Conservation (phyloP, 1,140 invertebrate species). For the Drosophila insularis region DNA sequence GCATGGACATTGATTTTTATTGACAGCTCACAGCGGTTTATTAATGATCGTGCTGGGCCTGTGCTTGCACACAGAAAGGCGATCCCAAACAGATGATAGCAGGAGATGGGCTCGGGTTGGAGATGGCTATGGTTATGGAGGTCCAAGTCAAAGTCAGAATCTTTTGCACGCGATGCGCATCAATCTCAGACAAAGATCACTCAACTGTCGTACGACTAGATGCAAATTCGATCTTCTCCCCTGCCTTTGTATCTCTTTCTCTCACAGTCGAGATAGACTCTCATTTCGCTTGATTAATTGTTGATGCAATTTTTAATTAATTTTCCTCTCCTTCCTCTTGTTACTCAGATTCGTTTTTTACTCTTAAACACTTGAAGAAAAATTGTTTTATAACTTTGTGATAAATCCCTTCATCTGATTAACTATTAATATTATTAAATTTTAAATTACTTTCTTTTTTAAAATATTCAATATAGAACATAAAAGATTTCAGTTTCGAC, state of each 20-base stretch:
- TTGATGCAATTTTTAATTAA: slow-evolving; percentile 50
- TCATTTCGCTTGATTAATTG: slow-evolving; percentile 49
- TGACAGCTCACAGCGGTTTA: slow-evolving; percentile 82
- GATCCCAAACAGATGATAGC: slow-evolving; percentile 13
- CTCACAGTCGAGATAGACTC: neutral
- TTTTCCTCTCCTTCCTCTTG: slow-evolving; percentile 18
- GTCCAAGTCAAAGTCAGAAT: slow-evolving; percentile 22
- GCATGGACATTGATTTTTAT: slow-evolving; percentile 74
- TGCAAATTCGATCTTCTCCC: slow-evolving; percentile 45
- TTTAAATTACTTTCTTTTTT: no score
- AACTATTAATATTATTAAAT: no score
- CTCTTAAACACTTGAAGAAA: neutral
- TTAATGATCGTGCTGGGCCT: slow-evolving; percentile 78
- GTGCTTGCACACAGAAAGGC: slow-evolving; percentile 30
- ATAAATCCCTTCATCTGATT: no score
- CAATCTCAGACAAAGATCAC: slow-evolving; percentile 74
- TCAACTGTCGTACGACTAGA: slow-evolving; percentile 66
- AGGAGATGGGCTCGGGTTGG: slow-evolving; percentile 15
- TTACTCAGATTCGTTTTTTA: neutral
- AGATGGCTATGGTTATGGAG: slow-evolving; percentile 8
- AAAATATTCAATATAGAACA: no score
- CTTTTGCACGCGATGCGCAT: slow-evolving; percentile 69
- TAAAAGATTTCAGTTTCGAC: no score
- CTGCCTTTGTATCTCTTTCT: slow-evolving; percentile 2
- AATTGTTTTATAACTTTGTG: neutral